Percentiles rank a stretch among this genome's conserved stretches.
Evolutionary conservation across 2,797 vertebrate genomes (phyloP).

Genomic region (Micromesistius poutassou): DNA sequence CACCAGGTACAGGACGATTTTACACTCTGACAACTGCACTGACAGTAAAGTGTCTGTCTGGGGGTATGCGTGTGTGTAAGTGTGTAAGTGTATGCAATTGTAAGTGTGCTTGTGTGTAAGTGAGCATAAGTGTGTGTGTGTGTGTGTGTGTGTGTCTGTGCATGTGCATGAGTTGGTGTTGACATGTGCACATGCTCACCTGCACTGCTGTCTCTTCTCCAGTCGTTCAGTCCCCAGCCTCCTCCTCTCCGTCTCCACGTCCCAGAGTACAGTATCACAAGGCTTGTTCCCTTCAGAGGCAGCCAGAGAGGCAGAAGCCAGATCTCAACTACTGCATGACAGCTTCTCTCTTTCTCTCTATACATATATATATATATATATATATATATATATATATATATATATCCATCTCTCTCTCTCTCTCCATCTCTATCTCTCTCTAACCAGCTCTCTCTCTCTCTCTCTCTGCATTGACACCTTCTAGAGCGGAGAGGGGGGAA

Average conservation of each 20-base stretch:
- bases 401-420: constrained; percentile 19
- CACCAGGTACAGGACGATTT: neutral
- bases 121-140: neutral
- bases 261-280: constrained; percentile 15
- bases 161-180: neutral
- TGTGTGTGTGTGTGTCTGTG: neutral
- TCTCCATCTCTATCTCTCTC: constrained; percentile 10
- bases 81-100: neutral
- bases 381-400: too few species aligned
- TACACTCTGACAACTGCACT: neutral
- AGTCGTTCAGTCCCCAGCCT: neutral
- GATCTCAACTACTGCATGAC: constrained; percentile 44
- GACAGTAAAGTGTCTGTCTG: neutral
- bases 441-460: constrained; percentile 3
- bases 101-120: neutral
- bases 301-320: constrained; percentile 23
- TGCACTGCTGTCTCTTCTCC: neutral
- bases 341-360: constrained; percentile 27
- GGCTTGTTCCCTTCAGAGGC: constrained; percentile 15
- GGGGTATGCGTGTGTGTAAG: neutral
- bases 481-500: neutral
- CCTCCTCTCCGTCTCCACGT: neutral
- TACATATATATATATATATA: neutral
- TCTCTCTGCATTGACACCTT: constrained; percentile 31
- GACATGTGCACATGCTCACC: neutral